phyloP scores from a whole-genome alignment of 2,113 vertebrate species.

The Microtus oregoni region DNA sequence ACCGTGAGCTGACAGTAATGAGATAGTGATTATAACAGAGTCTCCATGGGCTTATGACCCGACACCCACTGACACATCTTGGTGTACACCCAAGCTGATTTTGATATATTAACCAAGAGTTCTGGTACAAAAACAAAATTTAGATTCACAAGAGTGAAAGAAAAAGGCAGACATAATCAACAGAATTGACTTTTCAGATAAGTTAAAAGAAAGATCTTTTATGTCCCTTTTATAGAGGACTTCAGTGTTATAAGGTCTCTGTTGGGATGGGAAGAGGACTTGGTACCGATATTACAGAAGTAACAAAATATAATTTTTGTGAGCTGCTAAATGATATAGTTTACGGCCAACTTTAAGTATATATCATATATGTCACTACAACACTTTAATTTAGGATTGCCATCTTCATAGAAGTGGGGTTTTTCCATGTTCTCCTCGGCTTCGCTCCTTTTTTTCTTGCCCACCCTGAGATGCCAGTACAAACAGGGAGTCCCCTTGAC shows the following conservation, averaged over 20 bases:
- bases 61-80: conserved; percentile 41
- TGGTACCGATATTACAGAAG: not conserved
- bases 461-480: conserved; percentile 40
- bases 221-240: not conserved
- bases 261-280: not conserved
- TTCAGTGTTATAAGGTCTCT: not conserved
- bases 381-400: not conserved
- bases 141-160: conserved; percentile 20
- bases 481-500: conserved; percentile 73
- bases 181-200: conserved; percentile 16
- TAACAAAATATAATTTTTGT: not conserved
- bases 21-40: conserved; percentile 65
- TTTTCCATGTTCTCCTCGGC: conserved; percentile 69
- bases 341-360: not conserved
- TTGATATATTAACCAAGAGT: conserved; percentile 51
- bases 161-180: not conserved
- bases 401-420: not conserved
- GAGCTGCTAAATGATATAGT: not conserved
- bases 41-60: conserved; percentile 24
- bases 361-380: not conserved
- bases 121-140: conserved; percentile 36
- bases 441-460: conserved; percentile 57
- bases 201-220: not conserved
- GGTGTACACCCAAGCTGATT: conserved; percentile 27
- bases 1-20: conserved; percentile 64